Conservation (phyloP, 2,888 invertebrate genomes). For the Drosophila seclusa region DNA sequence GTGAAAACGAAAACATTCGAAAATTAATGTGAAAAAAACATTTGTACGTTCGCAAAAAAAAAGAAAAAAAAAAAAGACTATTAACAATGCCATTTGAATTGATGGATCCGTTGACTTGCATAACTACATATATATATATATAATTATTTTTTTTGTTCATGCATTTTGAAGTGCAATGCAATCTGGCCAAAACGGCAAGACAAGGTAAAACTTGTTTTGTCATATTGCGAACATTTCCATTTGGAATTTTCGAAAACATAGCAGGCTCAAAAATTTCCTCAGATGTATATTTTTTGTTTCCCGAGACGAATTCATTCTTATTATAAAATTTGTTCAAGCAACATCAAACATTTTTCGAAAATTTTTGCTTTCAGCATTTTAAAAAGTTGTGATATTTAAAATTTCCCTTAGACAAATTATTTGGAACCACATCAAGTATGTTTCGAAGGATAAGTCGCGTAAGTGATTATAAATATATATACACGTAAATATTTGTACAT, state of each 20-base stretch:
- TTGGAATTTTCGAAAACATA: neutral
- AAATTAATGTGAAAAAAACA: neutral
- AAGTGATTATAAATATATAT: neutral
- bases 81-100: neutral
- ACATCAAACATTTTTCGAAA: neutral
- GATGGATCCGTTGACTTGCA: neutral
- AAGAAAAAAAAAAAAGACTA: neutral
- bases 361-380: neutral
- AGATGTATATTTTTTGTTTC: neutral
- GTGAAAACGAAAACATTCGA: neutral
- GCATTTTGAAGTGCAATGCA: neutral
- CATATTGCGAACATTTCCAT: neutral
- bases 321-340: neutral
- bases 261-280: neutral
- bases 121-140: neutral
- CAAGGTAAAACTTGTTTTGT: neutral
- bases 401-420: neutral
- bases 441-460: neutral
- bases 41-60: neutral
- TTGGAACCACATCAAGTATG: neutral
- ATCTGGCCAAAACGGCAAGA: neutral
- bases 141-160: neutral
- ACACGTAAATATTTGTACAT: constrained; percentile 1
- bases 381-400: neutral
- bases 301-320: neutral